phyloP scores from a whole-genome alignment of 1,140 invertebrate species.

The Copidosoma floridanum region DNA sequence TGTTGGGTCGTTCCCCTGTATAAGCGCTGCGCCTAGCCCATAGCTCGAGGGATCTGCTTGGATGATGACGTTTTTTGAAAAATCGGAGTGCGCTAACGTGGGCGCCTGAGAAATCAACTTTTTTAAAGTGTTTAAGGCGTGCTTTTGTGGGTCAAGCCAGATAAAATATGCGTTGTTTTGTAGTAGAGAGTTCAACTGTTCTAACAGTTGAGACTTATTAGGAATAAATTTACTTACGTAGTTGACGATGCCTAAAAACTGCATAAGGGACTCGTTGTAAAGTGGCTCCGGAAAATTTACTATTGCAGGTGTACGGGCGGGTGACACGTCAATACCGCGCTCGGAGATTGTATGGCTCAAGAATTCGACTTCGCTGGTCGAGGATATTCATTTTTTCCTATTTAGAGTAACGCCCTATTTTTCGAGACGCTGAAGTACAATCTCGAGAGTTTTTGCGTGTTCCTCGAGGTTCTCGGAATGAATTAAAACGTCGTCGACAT shows the following conservation, averaged over 20 bases:
- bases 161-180: constrained; percentile 15
- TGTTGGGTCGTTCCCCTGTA: background rate
- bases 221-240: constrained; percentile 32
- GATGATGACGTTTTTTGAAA: constrained; percentile 21
- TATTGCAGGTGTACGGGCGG: constrained; percentile 37
- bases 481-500: constrained; percentile 42
- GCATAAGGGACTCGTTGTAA: constrained; percentile 43
- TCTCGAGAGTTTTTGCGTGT: constrained; percentile 32
- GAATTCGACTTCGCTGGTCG: constrained; percentile 29
- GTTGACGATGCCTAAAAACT: constrained; percentile 33
- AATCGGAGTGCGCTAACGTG: constrained; percentile 24
- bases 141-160: constrained; percentile 26
- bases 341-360: constrained; percentile 36
- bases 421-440: constrained; percentile 32
- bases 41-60: constrained; percentile 31
- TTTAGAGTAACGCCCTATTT: constrained; percentile 36
- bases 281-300: constrained; percentile 35
- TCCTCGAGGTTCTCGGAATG: constrained; percentile 30
- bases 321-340: constrained; percentile 35
- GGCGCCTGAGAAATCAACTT: constrained; percentile 8
- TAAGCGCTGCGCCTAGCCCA: constrained; percentile 19
- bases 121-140: constrained; percentile 25
- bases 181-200: constrained; percentile 30
- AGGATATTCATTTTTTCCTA: constrained; percentile 35
- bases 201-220: constrained; percentile 28